Evolutionary conservation across 2,888 invertebrate genomes (phyloP), one percentile per base, ranked within the genome.

Genomic region (Diarsia brunnea): DNA sequence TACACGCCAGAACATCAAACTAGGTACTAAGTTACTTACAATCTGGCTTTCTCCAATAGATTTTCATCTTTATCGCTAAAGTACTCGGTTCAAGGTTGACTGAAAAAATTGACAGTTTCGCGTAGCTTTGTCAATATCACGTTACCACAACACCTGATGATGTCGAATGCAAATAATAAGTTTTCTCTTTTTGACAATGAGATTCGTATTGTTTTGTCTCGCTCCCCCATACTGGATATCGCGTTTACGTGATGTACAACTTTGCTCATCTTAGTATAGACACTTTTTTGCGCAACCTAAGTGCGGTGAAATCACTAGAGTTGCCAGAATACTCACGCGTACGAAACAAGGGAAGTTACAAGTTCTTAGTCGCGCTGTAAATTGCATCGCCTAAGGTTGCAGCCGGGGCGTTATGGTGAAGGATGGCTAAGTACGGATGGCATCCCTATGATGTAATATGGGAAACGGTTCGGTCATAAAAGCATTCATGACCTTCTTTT

Each of bases 381-480:
- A 21, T 61, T 38, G 31, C 61, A 38, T 38, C 31, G 5, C 12
- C n/a, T 61, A 7, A 38, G 19, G 21, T 61, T 3, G 38, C 7
- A 7, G n/a, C n/a, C 14, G 3, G 2, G 38, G 38, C 21, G 1
- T 73, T 61, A 65, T 61, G 60, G 38, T n/a, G 10, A 65, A 70
- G 47, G 21, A n/a, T 49, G 21, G 38, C 14, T n/a, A 27, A 47
- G 60, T 45, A 7, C n/a, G 43, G 16, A 73, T 79, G 67, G 51
- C 65, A 24, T 43, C 38, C 65, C 4, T 1, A 61, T 84, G 67
- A 81, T 24, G 51, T 71, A 75, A 81, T 80, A 63, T 53, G 38
- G 21, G 27, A 55, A 51, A 53, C 45, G 27, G 16, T 24, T 45
- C 24, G n/a, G 19, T 69, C 61, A 58, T 84, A 38, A 63, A 63